Evolutionary conservation across 2,888 invertebrate species (phyloP).

Genomic region (Agrotis clavis): DNA sequence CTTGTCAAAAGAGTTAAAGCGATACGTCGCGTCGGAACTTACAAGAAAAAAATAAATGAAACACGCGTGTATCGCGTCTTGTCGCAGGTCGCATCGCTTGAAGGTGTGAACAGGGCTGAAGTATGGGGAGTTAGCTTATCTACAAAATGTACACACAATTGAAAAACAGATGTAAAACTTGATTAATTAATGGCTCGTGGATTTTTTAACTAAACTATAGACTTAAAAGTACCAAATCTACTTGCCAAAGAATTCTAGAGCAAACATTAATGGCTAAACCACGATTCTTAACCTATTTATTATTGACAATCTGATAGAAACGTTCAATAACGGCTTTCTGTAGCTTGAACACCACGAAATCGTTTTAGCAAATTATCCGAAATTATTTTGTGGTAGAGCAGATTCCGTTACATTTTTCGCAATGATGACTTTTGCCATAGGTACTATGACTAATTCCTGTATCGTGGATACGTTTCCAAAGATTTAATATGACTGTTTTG

Average conservation of each 20-base stretch:
- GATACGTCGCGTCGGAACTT: too few species aligned
- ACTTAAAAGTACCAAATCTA: conserved; percentile 12
- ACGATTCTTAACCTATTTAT: conserved; percentile 32
- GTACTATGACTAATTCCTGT: too few species aligned
- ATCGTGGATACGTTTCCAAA: too few species aligned
- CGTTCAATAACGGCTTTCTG: conserved; percentile 24
- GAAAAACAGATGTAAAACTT: neutral
- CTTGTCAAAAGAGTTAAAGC: too few species aligned
- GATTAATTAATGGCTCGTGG: neutral
- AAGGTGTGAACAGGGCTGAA: neutral
- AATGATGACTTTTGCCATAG: neutral
- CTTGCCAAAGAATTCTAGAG: neutral
- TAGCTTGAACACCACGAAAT: conserved; percentile 6
- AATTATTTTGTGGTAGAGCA: conserved; percentile 11
- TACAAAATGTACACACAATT: neutral
- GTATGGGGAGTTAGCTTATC: neutral
- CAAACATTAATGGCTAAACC: conserved; percentile 22
- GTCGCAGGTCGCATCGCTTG: neutral
- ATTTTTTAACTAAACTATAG: neutral
- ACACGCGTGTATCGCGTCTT: neutral
- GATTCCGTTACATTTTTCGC: conserved; percentile 23
- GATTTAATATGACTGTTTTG: too few species aligned
- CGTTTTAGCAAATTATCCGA: conserved; percentile 19
- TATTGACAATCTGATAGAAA: conserved; percentile 24
- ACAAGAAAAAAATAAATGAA: neutral